These are phyloP conservation scores for Heliconius hewitsoni DNA, from an alignment of 1,140 invertebrate species.

Conservation along the genomic window DNA sequence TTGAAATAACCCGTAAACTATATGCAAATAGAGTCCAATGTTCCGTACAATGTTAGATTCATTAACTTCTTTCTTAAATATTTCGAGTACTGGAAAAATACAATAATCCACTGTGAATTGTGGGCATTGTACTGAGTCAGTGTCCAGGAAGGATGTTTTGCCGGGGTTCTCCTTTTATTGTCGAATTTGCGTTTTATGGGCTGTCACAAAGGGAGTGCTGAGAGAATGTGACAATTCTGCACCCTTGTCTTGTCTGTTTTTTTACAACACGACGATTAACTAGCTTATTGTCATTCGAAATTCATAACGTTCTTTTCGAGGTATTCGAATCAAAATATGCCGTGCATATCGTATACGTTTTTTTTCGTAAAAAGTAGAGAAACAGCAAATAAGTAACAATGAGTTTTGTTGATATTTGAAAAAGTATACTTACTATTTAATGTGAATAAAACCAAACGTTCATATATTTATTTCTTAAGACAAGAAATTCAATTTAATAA, in stretches of 20 bases:
- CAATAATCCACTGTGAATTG: slow-evolving; percentile 77
- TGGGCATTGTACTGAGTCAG: slow-evolving; percentile 75
- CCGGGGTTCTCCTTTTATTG: slow-evolving; percentile 78
- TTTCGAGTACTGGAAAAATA: slow-evolving; percentile 77
- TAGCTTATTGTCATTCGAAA: slow-evolving; percentile 18
- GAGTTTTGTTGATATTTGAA: neutral
- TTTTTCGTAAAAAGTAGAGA: neutral
- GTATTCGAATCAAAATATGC: neutral
- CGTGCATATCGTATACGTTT: neutral
- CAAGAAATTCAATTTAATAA: too few species aligned
- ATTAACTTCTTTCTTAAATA: slow-evolving; percentile 78
- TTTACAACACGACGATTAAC: slow-evolving; percentile 44
- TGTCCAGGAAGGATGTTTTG: slow-evolving; percentile 80
- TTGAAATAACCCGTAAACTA: slow-evolving; percentile 46
- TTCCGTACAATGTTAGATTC: slow-evolving; percentile 55
- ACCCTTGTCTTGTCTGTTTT: slow-evolving; percentile 60
- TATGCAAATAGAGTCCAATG: slow-evolving; percentile 51
- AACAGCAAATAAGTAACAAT: neutral
- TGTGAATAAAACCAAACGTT: too few species aligned
- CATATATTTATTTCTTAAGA: too few species aligned
- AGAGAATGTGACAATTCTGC: slow-evolving; percentile 72
- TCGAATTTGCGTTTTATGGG: slow-evolving; percentile 80
- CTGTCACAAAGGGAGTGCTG: slow-evolving; percentile 69
- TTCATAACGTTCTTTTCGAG: slow-evolving; percentile 11
- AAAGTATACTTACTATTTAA: too few species aligned